phyloP scores from a whole-genome alignment of 2,888 invertebrate species.

The Stenodema calcarata region DNA sequence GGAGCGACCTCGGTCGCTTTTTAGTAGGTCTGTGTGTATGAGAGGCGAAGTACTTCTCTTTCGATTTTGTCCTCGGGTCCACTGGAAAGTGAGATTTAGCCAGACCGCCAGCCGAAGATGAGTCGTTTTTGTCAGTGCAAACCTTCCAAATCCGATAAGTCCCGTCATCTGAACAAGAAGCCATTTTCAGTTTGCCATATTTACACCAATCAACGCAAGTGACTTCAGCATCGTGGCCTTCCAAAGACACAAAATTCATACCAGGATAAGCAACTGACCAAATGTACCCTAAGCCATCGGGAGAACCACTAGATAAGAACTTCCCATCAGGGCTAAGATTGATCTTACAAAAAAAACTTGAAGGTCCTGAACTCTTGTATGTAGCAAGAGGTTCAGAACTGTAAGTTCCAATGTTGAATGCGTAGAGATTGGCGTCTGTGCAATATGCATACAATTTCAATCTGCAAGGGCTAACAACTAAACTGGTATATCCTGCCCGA shows the following conservation, averaged over 20 bases:
- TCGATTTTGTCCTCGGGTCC: not conserved
- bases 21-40: not conserved
- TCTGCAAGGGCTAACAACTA: conserved; percentile 74
- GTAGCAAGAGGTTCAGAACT: conserved; percentile 67
- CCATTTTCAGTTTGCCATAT: conserved; percentile 14
- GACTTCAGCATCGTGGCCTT: conserved; percentile 84
- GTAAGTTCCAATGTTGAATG: conserved; percentile 79
- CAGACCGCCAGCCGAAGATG: not conserved
- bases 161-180: conserved; percentile 35
- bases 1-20: not conserved
- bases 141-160: conserved; percentile 8
- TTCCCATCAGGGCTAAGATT: conserved; percentile 80
- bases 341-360: conserved; percentile 62
- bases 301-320: conserved; percentile 87
- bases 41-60: not conserved
- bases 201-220: conserved; percentile 75
- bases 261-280: conserved; percentile 70
- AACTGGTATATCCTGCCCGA: conserved; percentile 75
- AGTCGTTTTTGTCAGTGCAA: not conserved
- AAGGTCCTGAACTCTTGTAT: conserved; percentile 75
- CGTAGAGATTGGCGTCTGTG: conserved; percentile 85
- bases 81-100: not conserved
- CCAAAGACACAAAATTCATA: conserved; percentile 71
- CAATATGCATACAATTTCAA: conserved; percentile 82
- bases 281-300: conserved; percentile 84